Base-by-base conservation (phyloP, 2,888 invertebrate species). In the Meghimatium bilineatum region DNA sequence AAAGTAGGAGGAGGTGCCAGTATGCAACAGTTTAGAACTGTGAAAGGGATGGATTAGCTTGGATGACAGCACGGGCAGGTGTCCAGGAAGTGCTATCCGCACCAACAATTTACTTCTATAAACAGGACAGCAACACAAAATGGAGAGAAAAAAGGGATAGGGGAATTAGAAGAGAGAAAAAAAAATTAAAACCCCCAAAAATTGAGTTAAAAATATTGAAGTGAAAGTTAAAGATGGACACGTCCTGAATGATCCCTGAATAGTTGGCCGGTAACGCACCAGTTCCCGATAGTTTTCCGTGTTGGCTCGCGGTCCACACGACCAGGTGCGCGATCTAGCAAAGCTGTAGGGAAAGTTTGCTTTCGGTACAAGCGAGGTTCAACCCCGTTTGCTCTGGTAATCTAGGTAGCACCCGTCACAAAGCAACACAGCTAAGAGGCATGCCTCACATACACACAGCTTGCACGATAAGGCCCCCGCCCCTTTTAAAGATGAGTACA, bases 381-480 rank as follows among this genome's bases (percentile, higher is more conserved):
- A 69, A 32, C 52, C 69, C 69, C 36, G 79, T 80, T 80, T 80
- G 49, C 79, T 80, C 66, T 63, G 44, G 29, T 80, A 80, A 80
- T 80, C 79, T 69, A 20, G 32, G 79, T 80, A 80, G 69, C 79
- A 80, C 79, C 79, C 79, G 52, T 52, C 79, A 80, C 69, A 80
- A 69, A 80, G 79, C 79, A 44, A 69, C 67, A 66, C 66, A 29
- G 52, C 79, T 38, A 32, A 34, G 69, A 66, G 79, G 60, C 79
- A 69, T 69, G 79, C 49, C 67, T 78, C 75, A 52, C 56, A 56
- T 60, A 75, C 56, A 34, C 75, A 32, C 34, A 34, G 52, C 32
- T 56, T 75, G 75, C 75, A 75, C 75, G 75, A 52, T 32, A 23
- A 10, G 34, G 34, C 56, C 32, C 75, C 75, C 75, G 75, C 75